Percentiles rank a stretch among this genome's conserved stretches.
Evolutionary conservation across 2,888 invertebrate genomes (phyloP).

Genomic region (Epistrophe grossulariae): DNA sequence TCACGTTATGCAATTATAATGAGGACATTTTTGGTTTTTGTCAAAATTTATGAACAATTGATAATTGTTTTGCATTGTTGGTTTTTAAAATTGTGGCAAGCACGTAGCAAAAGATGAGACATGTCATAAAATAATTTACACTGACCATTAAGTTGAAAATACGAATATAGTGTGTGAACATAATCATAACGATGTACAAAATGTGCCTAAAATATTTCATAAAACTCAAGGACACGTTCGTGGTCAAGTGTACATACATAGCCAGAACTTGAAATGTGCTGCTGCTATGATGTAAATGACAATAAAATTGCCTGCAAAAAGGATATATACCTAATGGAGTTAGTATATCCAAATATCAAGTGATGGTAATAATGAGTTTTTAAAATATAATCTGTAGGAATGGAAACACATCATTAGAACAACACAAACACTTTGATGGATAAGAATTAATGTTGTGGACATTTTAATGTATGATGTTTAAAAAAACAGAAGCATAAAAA

Average conservation of each 20-base stretch:
- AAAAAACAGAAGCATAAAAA: too few relatives aligned
- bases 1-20: constrained; percentile 69
- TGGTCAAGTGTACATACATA: neutral
- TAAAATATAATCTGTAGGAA: neutral
- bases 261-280: neutral
- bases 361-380: neutral
- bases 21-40: constrained; percentile 16
- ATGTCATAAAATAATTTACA: constrained; percentile 64
- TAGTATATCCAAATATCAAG: neutral
- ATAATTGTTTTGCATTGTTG: constrained; percentile 52
- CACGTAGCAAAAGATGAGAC: constrained; percentile 60
- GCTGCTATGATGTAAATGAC: neutral
- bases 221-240: constrained; percentile 26
- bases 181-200: constrained; percentile 23
- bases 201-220: constrained; percentile 25
- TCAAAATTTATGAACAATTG: constrained; percentile 48
- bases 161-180: neutral
- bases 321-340: neutral
- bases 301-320: constrained; percentile 1
- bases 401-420: too few relatives aligned
- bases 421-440: too few relatives aligned
- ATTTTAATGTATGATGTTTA: too few relatives aligned
- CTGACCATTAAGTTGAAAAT: constrained; percentile 25
- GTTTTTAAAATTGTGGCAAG: constrained; percentile 53
- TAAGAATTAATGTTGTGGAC: too few relatives aligned